phyloP scores from a whole-genome alignment of 2,797 vertebrate species.

The Schizopygopsis malacanthus region DNA sequence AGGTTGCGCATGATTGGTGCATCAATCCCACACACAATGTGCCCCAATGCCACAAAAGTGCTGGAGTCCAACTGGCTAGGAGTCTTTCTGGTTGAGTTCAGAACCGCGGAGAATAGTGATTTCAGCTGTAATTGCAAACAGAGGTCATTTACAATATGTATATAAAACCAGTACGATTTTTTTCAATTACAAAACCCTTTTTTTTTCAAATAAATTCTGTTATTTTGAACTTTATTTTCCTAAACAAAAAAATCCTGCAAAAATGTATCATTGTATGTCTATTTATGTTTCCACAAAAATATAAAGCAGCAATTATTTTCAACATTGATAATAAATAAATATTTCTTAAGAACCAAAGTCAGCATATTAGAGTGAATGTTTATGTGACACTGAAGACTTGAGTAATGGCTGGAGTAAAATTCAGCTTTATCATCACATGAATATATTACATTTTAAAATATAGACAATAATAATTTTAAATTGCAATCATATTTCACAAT shows the following conservation, averaged over 20 bases:
- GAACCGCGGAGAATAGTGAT: slow-evolving; percentile 68
- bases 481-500: neutral
- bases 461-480: neutral
- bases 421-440: neutral
- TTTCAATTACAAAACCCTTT: neutral
- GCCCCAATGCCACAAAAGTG: slow-evolving; percentile 77
- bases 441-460: neutral
- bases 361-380: neutral
- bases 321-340: neutral
- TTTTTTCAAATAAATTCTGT: neutral
- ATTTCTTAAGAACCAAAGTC: neutral
- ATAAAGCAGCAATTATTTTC: neutral
- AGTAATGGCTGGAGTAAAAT: neutral
- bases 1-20: slow-evolving; percentile 70
- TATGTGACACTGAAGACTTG: neutral
- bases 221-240: neutral
- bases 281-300: neutral
- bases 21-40: slow-evolving; percentile 80
- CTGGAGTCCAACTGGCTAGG: slow-evolving; percentile 78
- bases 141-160: neutral
- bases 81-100: slow-evolving; percentile 72
- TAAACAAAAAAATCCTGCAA: neutral
- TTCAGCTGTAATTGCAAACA: slow-evolving; percentile 68
- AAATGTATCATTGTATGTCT: neutral
- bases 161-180: neutral